Evolutionary conservation across 2,113 vertebrate genomes (phyloP).

Genomic region (Eubucco bourcierii): DNA sequence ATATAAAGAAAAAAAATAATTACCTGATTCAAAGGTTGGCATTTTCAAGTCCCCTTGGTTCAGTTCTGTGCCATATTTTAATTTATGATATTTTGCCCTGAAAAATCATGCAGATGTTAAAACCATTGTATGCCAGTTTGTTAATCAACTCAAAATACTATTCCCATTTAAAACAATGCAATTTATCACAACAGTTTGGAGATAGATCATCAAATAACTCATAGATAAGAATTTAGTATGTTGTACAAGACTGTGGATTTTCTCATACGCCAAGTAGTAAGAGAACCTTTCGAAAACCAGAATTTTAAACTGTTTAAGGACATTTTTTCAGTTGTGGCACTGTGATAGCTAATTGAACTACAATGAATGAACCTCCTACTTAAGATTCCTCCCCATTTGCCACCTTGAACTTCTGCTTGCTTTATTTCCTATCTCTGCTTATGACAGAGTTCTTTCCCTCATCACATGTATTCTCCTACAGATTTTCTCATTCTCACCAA

Average conservation of each 20-base stretch:
- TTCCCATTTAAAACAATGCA: neutral
- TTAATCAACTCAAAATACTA: neutral
- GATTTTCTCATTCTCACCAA: neutral
- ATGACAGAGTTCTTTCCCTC: neutral
- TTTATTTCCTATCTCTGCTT: neutral
- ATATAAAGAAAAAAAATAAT: no score
- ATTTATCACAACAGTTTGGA: neutral
- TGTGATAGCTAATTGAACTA: neutral
- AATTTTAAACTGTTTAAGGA: neutral
- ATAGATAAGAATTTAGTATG: neutral
- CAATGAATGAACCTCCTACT: accelerated
- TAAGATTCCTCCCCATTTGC: neutral
- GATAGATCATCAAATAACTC: neutral
- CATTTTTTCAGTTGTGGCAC: neutral
- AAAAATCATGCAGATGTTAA: constrained; percentile 48
- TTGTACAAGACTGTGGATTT: accelerated
- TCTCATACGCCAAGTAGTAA: neutral
- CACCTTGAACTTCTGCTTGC: accelerated
- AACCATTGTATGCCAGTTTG: no score
- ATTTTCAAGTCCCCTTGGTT: constrained; percentile 98
- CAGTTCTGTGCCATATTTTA: constrained; percentile 98
- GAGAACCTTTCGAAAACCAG: neutral
- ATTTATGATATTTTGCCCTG: constrained; percentile 99
- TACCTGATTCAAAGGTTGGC: constrained; percentile 97
- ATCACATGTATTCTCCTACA: neutral